These are phyloP conservation scores for Eilema caniola DNA, from an alignment of 2,888 invertebrate genomes.

Conservation along the genomic window DNA sequence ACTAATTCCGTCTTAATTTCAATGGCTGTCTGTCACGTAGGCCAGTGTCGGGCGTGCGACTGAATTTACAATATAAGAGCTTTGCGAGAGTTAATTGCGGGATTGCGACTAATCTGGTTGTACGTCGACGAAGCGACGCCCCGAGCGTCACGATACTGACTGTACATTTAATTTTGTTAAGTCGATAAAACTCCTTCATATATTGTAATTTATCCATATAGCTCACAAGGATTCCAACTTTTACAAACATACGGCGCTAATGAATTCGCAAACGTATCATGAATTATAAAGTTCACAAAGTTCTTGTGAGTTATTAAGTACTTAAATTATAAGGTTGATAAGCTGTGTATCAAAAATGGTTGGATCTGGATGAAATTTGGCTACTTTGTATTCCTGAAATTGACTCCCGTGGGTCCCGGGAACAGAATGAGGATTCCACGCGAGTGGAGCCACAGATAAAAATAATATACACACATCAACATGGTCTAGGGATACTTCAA, in stretches of 20 bases:
- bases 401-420: no score
- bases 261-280: slow-evolving; percentile 15
- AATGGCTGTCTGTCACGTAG: slow-evolving; percentile 51
- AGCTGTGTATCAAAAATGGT: neutral
- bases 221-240: slow-evolving; percentile 17
- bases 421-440: no score
- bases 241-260: slow-evolving; percentile 11
- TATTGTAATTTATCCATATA: slow-evolving; percentile 16
- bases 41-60: slow-evolving; percentile 33
- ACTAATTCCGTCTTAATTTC: slow-evolving; percentile 45
- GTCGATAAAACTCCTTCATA: slow-evolving; percentile 38
- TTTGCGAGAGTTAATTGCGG: slow-evolving; percentile 59
- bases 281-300: slow-evolving; percentile 14
- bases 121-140: slow-evolving; percentile 25
- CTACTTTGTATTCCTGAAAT: no score
- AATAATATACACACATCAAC: no score
- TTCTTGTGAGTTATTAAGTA: slow-evolving; percentile 7
- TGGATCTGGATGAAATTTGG: no score
- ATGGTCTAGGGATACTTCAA: no score
- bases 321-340: slow-evolving; percentile 10
- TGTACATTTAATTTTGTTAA: slow-evolving; percentile 54
- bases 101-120: slow-evolving; percentile 53
- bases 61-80: slow-evolving; percentile 54
- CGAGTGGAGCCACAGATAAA: no score
- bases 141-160: slow-evolving; percentile 31